Percentiles rank a stretch among this genome's conserved stretches.
These are phyloP conservation scores for Crocidura indochinensis DNA, from an alignment of 2,797 vertebrate genomes.

Conservation along the genomic window DNA sequence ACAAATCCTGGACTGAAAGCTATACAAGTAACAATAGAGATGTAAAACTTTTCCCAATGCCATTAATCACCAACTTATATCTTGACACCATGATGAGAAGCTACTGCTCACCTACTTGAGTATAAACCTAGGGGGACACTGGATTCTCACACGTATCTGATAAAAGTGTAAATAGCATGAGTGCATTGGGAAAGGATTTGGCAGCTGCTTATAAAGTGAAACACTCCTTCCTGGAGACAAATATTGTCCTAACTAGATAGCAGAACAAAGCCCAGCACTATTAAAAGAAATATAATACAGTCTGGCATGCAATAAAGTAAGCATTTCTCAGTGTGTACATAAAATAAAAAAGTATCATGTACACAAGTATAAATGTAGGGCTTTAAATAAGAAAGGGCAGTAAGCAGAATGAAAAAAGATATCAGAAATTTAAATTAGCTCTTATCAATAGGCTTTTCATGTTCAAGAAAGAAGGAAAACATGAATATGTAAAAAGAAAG, in stretches of 20 bases:
- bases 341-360: constrained; percentile 32
- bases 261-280: background rate
- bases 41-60: no score
- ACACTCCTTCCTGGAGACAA: background rate
- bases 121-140: no score
- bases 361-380: background rate
- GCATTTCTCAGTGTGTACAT: constrained; percentile 25
- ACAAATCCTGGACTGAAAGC: no score
- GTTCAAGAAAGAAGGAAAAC: background rate
- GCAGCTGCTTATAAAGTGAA: no score
- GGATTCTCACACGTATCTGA: no score
- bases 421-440: constrained; percentile 12
- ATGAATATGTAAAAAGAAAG: background rate
- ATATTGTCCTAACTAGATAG: background rate
- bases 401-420: constrained; percentile 34
- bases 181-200: no score
- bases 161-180: no score
- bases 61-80: no score
- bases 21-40: no score
- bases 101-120: no score
- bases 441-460: background rate
- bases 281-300: constrained; percentile 27
- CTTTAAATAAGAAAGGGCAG: background rate
- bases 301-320: background rate
- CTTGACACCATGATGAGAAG: no score